Percentiles rank a stretch among this genome's conserved stretches.
Conservation (phyloP, 2,797 vertebrate genomes). For the Lagodon rhomboides region DNA sequence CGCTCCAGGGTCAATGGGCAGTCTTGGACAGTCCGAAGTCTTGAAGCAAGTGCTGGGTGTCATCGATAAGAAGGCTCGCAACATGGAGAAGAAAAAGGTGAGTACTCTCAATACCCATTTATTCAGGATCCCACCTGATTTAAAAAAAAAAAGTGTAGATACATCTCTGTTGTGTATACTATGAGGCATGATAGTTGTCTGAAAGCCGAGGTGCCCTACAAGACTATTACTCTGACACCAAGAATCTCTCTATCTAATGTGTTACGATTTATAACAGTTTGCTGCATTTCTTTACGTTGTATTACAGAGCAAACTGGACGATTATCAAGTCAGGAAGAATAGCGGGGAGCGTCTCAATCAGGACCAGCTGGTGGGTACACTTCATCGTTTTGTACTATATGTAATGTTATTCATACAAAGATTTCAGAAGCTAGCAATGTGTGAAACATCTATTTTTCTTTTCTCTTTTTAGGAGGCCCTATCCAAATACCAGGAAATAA, state of each 20-base stretch:
- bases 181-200: background rate
- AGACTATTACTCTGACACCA: background rate
- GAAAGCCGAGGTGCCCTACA: background rate
- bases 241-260: background rate
- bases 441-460: slow-evolving; percentile 6
- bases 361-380: slow-evolving; percentile 93
- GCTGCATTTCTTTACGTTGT: slow-evolving; percentile 6
- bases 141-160: background rate
- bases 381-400: background rate
- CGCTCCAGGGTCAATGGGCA: slow-evolving; percentile 84
- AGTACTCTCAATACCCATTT: background rate
- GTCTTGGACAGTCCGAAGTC: slow-evolving; percentile 89
- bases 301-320: slow-evolving; percentile 94
- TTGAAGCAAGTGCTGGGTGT: slow-evolving; percentile 95
- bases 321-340: slow-evolving; percentile 95
- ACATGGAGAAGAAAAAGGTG: slow-evolving; percentile 99
- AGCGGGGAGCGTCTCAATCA: slow-evolving; percentile 97
- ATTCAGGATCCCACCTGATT: background rate
- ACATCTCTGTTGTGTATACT: background rate
- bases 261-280: background rate
- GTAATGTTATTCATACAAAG: background rate
- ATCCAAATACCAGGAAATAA: slow-evolving; percentile 95
- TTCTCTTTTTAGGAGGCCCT: slow-evolving; percentile 90
- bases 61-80: slow-evolving; percentile 96
- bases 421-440: background rate